Conservation (phyloP, 2,888 invertebrate species). For the Cheilosia scutellata region DNA sequence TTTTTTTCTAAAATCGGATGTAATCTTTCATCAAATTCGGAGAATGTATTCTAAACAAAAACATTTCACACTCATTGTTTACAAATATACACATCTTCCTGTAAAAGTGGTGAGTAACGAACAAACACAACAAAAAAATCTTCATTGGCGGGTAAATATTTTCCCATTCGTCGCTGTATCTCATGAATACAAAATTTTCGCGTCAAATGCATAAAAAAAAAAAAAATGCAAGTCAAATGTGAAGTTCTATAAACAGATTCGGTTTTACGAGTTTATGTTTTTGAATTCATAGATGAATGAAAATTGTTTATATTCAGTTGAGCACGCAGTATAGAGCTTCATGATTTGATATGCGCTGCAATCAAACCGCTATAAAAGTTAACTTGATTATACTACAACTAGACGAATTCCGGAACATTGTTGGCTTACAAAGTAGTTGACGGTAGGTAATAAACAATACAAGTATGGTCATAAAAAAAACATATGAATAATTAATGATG, state of each 20-base stretch:
- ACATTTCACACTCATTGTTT: neutral
- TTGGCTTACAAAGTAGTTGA: neutral
- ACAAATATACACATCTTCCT: neutral
- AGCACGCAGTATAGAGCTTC: neutral
- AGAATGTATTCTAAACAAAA: neutral
- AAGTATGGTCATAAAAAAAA: neutral
- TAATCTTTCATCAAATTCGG: neutral
- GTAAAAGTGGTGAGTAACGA: neutral
- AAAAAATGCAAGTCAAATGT: neutral
- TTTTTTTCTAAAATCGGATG: neutral
- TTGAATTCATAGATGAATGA: neutral
- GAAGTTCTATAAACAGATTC: neutral
- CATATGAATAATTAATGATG: neutral
- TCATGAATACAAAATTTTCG: neutral
- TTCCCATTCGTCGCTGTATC: neutral
- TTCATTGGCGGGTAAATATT: neutral
- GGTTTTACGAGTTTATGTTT: neutral
- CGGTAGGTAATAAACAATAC: slow-evolving; percentile 1
- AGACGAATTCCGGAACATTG: neutral
- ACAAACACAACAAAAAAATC: neutral
- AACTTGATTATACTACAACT: neutral
- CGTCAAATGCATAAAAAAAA: neutral
- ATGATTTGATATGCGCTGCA: neutral
- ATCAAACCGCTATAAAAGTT: neutral
- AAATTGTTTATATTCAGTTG: neutral